These are phyloP conservation scores for Clistopyga incitator DNA, from an alignment of 2,888 invertebrate species.

Conservation along the genomic window DNA sequence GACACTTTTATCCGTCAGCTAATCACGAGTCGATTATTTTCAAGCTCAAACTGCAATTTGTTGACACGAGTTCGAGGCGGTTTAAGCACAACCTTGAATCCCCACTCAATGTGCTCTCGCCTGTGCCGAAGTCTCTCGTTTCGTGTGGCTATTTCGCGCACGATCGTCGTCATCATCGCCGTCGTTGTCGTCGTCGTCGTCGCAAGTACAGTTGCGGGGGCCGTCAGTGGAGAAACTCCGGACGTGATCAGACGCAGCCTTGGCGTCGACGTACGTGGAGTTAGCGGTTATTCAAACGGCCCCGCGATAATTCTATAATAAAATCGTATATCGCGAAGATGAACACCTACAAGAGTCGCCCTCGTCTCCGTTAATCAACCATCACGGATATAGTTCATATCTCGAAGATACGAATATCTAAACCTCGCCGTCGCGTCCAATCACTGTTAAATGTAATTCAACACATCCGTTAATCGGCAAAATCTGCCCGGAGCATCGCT, in stretches of 20 bases:
- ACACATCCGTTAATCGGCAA: slow-evolving; percentile 6
- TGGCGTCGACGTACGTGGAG: slow-evolving; percentile 29
- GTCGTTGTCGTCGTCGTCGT: slow-evolving; percentile 1
- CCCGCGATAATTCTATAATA: slow-evolving; percentile 13
- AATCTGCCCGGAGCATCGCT: slow-evolving; percentile 5
- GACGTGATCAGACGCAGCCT: slow-evolving; percentile 52
- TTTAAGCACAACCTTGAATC: slow-evolving; percentile 45
- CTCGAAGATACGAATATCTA: slow-evolving; percentile 9
- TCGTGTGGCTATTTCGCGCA: slow-evolving; percentile 50
- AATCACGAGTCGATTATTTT: slow-evolving; percentile 23
- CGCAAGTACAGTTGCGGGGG: slow-evolving; percentile 4
- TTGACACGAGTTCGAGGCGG: slow-evolving; percentile 16
- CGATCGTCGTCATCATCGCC: slow-evolving; percentile 25
- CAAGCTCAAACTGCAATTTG: background rate
- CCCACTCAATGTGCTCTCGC: slow-evolving; percentile 1
- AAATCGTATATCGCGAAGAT: slow-evolving; percentile 6
- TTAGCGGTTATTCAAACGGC: background rate
- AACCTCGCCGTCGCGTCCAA: slow-evolving; percentile 7
- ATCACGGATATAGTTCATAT: background rate
- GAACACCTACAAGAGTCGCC: slow-evolving; percentile 9
- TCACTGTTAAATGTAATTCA: background rate
- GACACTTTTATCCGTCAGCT: slow-evolving; percentile 15
- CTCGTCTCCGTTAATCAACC: slow-evolving; percentile 4
- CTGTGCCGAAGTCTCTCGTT: slow-evolving; percentile 43
- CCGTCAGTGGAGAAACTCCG: slow-evolving; percentile 56